Evolutionary conservation across 2,888 invertebrate species (phyloP).

Genomic region (Brenthis hecate): DNA sequence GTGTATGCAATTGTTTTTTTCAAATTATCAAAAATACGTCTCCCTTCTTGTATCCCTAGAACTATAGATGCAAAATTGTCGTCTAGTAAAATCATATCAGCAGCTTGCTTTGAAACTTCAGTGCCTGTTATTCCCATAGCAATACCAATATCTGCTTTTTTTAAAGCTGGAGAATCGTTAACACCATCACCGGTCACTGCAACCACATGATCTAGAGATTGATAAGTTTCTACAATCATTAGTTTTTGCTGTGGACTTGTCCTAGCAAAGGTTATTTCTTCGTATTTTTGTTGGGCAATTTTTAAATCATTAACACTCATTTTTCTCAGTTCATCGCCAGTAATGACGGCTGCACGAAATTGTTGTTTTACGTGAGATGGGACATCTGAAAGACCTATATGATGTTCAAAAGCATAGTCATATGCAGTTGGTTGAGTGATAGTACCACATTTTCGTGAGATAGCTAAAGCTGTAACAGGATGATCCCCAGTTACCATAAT

Average conservation of each 20-base stretch:
- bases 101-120: slow-evolving; percentile 93
- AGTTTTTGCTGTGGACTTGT: slow-evolving; percentile 87
- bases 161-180: slow-evolving; percentile 93
- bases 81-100: slow-evolving; percentile 94
- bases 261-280: slow-evolving; percentile 89
- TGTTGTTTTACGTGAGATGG: slow-evolving; percentile 69
- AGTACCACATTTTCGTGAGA: slow-evolving; percentile 85
- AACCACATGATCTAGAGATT: slow-evolving; percentile 89
- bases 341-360: slow-evolving; percentile 68
- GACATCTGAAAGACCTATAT: slow-evolving; percentile 79
- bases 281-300: slow-evolving; percentile 80
- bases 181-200: slow-evolving; percentile 95
- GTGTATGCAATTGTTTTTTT: slow-evolving; percentile 94
- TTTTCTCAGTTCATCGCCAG: slow-evolving; percentile 81
- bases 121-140: slow-evolving; percentile 91
- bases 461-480: slow-evolving; percentile 88
- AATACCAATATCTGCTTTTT: slow-evolving; percentile 92
- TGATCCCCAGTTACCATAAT: slow-evolving; percentile 89
- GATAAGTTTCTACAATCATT: slow-evolving; percentile 89
- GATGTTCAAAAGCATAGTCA: slow-evolving; percentile 86
- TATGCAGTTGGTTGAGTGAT: slow-evolving; percentile 85
- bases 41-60: slow-evolving; percentile 90
- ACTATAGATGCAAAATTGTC: slow-evolving; percentile 95
- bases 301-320: slow-evolving; percentile 82
- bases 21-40: slow-evolving; percentile 92